Base-by-base conservation (phyloP, 2,888 invertebrate genomes). In the Machimus atricapillus region DNA sequence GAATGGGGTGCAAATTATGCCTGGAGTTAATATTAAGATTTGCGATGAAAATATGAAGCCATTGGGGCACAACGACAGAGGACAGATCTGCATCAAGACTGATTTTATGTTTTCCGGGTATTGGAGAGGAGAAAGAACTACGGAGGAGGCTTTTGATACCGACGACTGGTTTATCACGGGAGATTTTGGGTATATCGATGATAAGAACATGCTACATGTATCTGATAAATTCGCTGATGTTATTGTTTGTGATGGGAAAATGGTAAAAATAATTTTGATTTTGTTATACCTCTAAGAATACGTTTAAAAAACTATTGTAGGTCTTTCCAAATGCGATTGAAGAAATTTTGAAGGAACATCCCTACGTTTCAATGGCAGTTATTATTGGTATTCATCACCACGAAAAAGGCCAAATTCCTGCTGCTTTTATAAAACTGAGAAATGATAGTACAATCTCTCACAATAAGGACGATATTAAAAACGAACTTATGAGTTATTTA, bases 181-280 rank as follows among this genome's bases (percentile, higher is more conserved):
- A 0, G 92, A 92, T 66, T 89, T 92, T 83, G 92, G 91, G 0
- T 91, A 91, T 37, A 89, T 76, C 66, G 74, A 85, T 3, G 46
- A 46, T 76, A 85, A 85, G 0, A 88, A 88, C 6, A 78, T 89
- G 43, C 77, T 92, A 16, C 90, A 90, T 82, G 89, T 92, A 9
- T 89, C 89, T 81, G 91, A 90, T 1, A 90, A 92, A 2, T 90
- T 90, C 37, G 91, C 90, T 52, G 92, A 92, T 34, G 90, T 92
- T 87, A 90, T 92, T 8, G 91, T 91, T 87, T 90, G 90, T 77
- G 90, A 90, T 77, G 89, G 89, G 43, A 52, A 6, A 52, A 76
- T 19, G 37, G 85, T 37, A 79, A 19, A 46, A 88, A 76, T 3
- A 7, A 56, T 14, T 16, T 46, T 46, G 0, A 16, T 14, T 46